Evolutionary conservation across 2,888 invertebrate genomes (phyloP), one percentile per base, ranked within the genome.

Genomic region (Drosophila tanythrix): DNA sequence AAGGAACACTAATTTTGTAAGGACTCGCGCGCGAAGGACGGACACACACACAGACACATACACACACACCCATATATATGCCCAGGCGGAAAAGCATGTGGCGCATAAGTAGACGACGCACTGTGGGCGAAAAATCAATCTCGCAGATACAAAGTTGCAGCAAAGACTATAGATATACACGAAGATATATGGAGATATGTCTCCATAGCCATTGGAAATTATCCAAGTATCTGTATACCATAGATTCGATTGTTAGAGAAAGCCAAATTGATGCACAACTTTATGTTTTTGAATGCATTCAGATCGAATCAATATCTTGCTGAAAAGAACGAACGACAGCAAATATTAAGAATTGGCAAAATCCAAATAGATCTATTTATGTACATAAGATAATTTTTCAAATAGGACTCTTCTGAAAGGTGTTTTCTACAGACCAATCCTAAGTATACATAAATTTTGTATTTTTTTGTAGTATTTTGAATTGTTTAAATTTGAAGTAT

Each of bases 1-100:
- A 82, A 84, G 76, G 71, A 84, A 75, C 87, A 87, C 85, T 85
- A 87, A 87, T 85, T 87, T 85, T 86, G 87, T 81, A 87, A 85
- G 85, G 85, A 85, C 84, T 84, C 75, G 72, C 70, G 82, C 71
- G 67, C 57, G 58, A 70, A 75, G 72, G 83, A 83, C 82, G 51
- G 64, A 75, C 68, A 57, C 29, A 53, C 31, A 58, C 50, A 43
- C 52, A 43, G 35, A 33, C 11, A 43, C 52, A 64, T 51, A 66
- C 65, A 58, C 15, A 55, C 25, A 52, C 27, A 40, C 6, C 31
- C 51, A 65, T 52, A 63, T 59, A 60, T 18, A 38, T 55, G 10
- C 10, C 36, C 38, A 53, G 57, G 29, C 38, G 51, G 46, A 71
- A 71, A 50, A 74, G 81, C 83, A 85, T 83, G 83, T 83, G 83